Percentiles rank a stretch among this genome's conserved stretches.
These are phyloP conservation scores for Rhagonycha fulva DNA, from an alignment of 2,888 invertebrate species.

Conservation along the genomic window DNA sequence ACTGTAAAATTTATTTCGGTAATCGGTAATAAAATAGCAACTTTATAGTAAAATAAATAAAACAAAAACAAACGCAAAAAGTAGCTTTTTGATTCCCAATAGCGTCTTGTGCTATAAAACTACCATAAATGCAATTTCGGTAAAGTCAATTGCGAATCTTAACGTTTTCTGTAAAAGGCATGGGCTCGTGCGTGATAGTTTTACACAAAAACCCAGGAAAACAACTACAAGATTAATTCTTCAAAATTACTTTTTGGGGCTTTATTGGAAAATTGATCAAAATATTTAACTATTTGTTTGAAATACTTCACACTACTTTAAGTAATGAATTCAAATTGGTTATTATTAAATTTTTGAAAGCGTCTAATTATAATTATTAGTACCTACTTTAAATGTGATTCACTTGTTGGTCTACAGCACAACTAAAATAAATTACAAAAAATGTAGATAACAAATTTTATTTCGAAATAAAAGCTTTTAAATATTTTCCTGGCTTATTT, in stretches of 20 bases:
- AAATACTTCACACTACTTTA: constrained; percentile 6
- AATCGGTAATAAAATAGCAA: constrained; percentile 4
- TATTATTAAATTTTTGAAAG: background rate
- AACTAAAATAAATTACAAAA: too few relatives aligned
- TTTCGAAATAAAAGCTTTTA: too few relatives aligned
- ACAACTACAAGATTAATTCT: constrained; percentile 9
- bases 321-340: constrained; percentile 10
- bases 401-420: too few relatives aligned
- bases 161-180: constrained; percentile 26
- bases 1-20: constrained; percentile 3
- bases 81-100: constrained; percentile 6
- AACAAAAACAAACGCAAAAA: constrained; percentile 22
- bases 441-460: too few relatives aligned
- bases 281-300: constrained; percentile 9
- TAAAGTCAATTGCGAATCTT: constrained; percentile 34
- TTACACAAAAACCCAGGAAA: constrained; percentile 11
- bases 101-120: constrained; percentile 30
- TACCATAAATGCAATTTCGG: constrained; percentile 37
- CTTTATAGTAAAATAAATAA: constrained; percentile 8
- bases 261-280: constrained; percentile 27
- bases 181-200: constrained; percentile 25
- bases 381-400: too few relatives aligned
- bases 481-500: too few relatives aligned
- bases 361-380: background rate
- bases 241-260: constrained; percentile 12